A percentile compares a stretch with the other conserved stretches of the same genome.
Evolutionary conservation across 2,888 invertebrate species (phyloP).

Genomic region (Conchocele bisecta): DNA sequence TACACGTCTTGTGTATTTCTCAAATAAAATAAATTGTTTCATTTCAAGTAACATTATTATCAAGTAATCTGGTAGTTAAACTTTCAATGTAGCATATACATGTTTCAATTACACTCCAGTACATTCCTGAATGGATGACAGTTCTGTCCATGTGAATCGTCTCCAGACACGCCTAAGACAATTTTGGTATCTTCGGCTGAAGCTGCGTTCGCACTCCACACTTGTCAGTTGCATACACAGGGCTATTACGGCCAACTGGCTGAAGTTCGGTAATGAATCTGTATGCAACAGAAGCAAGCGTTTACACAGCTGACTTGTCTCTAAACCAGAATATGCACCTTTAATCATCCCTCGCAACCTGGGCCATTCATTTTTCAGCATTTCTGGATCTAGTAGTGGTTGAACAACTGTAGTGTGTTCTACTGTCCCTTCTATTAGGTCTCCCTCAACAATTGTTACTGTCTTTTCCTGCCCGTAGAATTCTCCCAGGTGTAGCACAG

Average conservation of each 20-base stretch:
- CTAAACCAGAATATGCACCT: background rate
- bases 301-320: no score
- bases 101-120: no score
- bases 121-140: no score
- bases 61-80: no score
- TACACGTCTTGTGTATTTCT: no score
- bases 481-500: background rate
- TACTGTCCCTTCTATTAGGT: background rate
- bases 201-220: background rate
- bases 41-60: no score
- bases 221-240: background rate
- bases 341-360: background rate
- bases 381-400: background rate
- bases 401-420: background rate
- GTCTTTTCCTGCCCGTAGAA: conserved; percentile 32
- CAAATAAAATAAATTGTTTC: no score
- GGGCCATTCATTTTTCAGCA: background rate
- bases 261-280: background rate
- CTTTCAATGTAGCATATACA: no score
- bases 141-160: no score
- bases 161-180: no score
- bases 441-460: conserved; percentile 3
- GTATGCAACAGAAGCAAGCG: background rate
- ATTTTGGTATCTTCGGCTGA: no score
- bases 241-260: background rate